A percentile compares a stretch with the other conserved stretches of the same genome.
phyloP scores from a whole-genome alignment of 2,797 vertebrate species.

The Falco berigora region DNA sequence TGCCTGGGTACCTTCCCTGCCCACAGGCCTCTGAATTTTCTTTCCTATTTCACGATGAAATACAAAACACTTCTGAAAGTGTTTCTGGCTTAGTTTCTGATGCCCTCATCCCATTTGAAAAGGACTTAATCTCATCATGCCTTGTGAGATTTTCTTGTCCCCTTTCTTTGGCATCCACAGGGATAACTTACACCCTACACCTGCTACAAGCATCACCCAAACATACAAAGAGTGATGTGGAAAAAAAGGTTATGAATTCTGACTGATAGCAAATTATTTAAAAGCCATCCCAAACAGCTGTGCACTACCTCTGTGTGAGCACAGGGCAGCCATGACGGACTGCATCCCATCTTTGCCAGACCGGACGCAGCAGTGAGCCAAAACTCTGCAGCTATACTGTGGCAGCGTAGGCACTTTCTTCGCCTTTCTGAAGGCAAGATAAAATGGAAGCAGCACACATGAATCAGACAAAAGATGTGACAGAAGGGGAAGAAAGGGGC shows the following conservation, averaged over 20 bases:
- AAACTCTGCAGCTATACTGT: background rate
- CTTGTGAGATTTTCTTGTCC: background rate
- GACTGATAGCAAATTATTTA: background rate
- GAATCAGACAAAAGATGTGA: background rate
- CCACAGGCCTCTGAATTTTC: background rate
- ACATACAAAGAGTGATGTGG: background rate
- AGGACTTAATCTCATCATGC: background rate
- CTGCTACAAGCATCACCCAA: background rate
- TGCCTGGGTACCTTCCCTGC: background rate
- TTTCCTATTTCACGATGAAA: background rate
- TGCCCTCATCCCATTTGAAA: background rate
- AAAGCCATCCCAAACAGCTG: background rate
- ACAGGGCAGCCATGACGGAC: background rate
- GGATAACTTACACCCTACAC: rapidly evolving
- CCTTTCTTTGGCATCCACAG: background rate
- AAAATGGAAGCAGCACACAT: background rate
- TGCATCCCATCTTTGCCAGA: background rate
- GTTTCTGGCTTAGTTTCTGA: background rate
- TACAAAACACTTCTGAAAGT: background rate
- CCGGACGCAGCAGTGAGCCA: rapidly evolving
- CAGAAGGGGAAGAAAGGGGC: background rate
- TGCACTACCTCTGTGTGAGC: background rate
- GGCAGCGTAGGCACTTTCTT: background rate
- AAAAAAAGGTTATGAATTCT: background rate
- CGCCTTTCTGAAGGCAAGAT: background rate